Evolutionary conservation across 1,140 invertebrate genomes (phyloP).

Genomic region (Cyclargus thomasi): DNA sequence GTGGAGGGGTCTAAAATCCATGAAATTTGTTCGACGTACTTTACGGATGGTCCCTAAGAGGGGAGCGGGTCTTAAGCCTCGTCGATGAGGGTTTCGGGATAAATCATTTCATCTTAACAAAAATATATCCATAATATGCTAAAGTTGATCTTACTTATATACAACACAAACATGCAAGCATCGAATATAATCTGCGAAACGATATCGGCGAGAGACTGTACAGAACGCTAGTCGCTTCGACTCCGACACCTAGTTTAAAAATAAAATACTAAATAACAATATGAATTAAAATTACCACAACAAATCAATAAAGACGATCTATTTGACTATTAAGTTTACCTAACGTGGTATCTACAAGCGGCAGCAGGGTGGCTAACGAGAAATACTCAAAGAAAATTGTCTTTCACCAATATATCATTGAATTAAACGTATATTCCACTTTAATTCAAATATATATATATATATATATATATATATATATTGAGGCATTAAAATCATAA

Average conservation of each 20-base stretch:
- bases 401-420: neutral
- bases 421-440: no score
- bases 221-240: slow-evolving; percentile 16
- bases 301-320: slow-evolving; percentile 55
- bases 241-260: slow-evolving; percentile 31
- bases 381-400: neutral
- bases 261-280: slow-evolving; percentile 74
- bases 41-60: no score
- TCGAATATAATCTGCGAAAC: neutral
- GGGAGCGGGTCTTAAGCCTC: no score
- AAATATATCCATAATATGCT: neutral
- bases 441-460: no score
- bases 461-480: no score
- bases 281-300: slow-evolving; percentile 63
- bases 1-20: no score
- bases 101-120: neutral
- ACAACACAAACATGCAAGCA: neutral
- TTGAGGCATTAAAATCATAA: no score
- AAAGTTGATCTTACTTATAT: neutral
- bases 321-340: slow-evolving; percentile 55
- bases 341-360: slow-evolving; percentile 41
- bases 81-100: neutral
- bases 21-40: no score
- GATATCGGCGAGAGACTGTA: neutral
- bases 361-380: neutral